Percentiles rank a stretch among this genome's conserved stretches.
Conservation (phyloP, 2,797 vertebrate genomes). For the Oreortyx pictus region DNA sequence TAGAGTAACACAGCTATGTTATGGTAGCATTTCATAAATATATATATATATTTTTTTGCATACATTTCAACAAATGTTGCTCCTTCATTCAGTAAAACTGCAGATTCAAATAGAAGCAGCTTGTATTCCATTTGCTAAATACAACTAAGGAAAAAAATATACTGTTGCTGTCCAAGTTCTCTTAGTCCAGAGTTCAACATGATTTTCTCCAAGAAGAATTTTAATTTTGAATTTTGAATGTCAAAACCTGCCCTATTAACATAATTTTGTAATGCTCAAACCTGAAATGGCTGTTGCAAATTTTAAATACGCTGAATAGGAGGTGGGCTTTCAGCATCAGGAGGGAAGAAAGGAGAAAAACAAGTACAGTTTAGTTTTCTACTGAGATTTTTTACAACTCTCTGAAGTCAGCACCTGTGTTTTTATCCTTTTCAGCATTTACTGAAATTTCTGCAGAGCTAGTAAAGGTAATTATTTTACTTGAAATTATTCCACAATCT, state of each 20-base stretch:
- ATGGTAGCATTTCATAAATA: neutral
- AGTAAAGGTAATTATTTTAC: conserved; percentile 43
- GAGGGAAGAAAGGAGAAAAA: conserved; percentile 39
- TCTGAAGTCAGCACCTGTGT: conserved; percentile 60
- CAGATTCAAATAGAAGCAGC: conserved; percentile 13
- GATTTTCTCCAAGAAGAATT: conserved; percentile 11
- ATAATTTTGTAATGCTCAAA: conserved; percentile 43
- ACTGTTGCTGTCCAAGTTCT: neutral
- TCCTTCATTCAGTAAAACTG: conserved; percentile 25
- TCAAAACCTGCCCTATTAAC: conserved; percentile 34
- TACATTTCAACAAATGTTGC: conserved; percentile 24
- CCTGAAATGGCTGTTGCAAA: conserved; percentile 36
- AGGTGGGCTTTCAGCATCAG: conserved; percentile 52
- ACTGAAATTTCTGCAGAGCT: conserved; percentile 30
- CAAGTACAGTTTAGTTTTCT: conserved; percentile 41
- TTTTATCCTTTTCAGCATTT: conserved; percentile 63
- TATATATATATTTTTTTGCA: neutral
- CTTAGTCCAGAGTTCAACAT: neutral
- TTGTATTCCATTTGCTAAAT: neutral
- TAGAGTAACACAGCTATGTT: neutral
- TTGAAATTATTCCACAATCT: conserved; percentile 9
- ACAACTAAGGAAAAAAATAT: neutral
- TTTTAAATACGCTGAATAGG: conserved; percentile 49
- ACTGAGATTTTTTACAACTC: conserved; percentile 26
- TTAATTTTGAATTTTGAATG: conserved; percentile 21